Conservation (phyloP, 2,113 vertebrate species). For the Pungitius pungitius region DNA sequence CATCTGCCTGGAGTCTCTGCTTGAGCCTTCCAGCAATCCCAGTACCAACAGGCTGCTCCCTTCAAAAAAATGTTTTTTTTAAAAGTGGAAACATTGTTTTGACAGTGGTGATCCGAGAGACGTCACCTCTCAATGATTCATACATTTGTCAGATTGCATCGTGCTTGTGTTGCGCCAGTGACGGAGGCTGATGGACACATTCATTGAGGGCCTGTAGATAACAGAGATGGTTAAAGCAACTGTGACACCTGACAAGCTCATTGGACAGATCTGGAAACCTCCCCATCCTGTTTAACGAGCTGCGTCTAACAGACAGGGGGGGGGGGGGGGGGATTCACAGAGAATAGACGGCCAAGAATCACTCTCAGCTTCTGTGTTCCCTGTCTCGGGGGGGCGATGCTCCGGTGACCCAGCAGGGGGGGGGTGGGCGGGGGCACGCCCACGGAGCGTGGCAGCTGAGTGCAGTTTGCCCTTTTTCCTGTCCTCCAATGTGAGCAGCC, state of each 20-base stretch:
- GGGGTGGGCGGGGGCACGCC: not conserved
- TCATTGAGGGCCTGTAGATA: not conserved
- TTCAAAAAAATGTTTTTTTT: not conserved
- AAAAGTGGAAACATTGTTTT: conserved; percentile 19
- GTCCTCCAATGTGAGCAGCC: not conserved
- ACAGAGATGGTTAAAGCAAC: not conserved
- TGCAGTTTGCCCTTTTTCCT: not conserved
- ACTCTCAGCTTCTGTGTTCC: too few species aligned
- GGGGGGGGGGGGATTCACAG: not conserved
- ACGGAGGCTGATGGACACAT: not conserved
- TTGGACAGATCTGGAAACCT: not conserved
- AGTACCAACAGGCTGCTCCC: conserved; percentile 26
- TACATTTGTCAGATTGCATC: conserved; percentile 12
- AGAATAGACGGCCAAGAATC: not conserved
- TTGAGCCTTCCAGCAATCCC: conserved; percentile 13
- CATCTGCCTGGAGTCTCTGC: conserved; percentile 44
- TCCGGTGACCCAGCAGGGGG: not conserved
- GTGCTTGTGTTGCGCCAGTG: not conserved
- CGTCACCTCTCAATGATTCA: conserved; percentile 19
- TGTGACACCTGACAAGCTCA: not conserved
- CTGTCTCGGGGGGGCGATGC: not conserved
- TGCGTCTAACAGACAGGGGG: not conserved
- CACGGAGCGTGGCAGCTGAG: not conserved
- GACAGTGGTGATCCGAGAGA: conserved; percentile 14
- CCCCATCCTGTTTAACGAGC: not conserved